phyloP scores from a whole-genome alignment of 2,888 invertebrate species.

The Oscheius sp. region DNA sequence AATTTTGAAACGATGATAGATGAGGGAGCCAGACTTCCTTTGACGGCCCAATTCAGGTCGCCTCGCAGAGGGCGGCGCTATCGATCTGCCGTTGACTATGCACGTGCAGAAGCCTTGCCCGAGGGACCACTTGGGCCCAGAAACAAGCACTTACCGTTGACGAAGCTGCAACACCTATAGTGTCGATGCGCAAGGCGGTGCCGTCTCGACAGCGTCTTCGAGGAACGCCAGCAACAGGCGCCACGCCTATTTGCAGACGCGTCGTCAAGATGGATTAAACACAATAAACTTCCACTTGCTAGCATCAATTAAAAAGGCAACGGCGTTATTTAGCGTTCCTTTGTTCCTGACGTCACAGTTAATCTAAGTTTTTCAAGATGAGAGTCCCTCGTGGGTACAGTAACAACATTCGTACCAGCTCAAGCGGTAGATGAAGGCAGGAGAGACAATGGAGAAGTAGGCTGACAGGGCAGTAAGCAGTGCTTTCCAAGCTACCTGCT shows the following conservation, averaged over 20 bases:
- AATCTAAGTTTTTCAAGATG: too few species aligned
- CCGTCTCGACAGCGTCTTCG: not conserved
- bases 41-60: constrained; percentile 39
- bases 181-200: not conserved
- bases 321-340: not conserved
- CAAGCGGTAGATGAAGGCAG: too few species aligned
- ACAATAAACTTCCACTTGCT: constrained; percentile 12
- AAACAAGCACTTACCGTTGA: constrained; percentile 33
- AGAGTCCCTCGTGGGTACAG: too few species aligned
- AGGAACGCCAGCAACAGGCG: constrained; percentile 16
- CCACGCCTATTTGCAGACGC: constrained; percentile 23
- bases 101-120: constrained; percentile 38
- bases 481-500: constrained; percentile 26
- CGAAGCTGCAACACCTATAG: constrained; percentile 3
- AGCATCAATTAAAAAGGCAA: constrained; percentile 5
- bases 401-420: too few species aligned
- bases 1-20: constrained; percentile 26
- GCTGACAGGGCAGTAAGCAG: constrained; percentile 3
- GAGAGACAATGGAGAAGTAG: too few species aligned
- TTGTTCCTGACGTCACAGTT: not conserved
- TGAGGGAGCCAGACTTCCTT: constrained; percentile 33
- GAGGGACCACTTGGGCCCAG: constrained; percentile 36
- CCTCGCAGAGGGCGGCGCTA: constrained; percentile 35
- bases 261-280: constrained; percentile 16
- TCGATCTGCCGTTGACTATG: constrained; percentile 36